A percentile compares a stretch with the other conserved stretches of the same genome.
Conservation (phyloP, 2,113 vertebrate genomes). For the Pseudorectes ferrugineus region DNA sequence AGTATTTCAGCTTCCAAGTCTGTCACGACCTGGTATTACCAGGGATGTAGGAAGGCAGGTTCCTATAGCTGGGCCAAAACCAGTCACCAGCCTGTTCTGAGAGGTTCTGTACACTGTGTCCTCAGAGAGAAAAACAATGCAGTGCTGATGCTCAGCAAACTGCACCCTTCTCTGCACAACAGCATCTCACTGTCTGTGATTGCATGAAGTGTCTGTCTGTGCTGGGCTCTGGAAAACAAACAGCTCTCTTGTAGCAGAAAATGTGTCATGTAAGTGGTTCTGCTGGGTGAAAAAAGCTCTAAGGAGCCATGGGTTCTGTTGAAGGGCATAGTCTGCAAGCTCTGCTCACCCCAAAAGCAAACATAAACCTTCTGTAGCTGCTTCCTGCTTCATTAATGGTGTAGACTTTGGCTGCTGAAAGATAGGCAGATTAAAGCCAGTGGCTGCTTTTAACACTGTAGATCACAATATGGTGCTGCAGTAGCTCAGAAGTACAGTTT, state of each 20-base stretch:
- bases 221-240: not conserved
- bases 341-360: slow-evolving; percentile 7
- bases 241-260: not conserved
- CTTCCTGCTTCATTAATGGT: not conserved
- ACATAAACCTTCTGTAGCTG: not conserved
- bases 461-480: not conserved
- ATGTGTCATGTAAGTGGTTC: not conserved
- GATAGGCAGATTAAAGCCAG: not conserved
- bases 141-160: not conserved
- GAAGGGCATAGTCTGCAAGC: not conserved
- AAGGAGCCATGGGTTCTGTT: not conserved
- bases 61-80: not conserved
- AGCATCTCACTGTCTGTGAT: not conserved
- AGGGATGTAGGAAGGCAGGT: not conserved
- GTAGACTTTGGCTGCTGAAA: slow-evolving; percentile 14
- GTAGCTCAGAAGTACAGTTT: not conserved
- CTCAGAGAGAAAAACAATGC: not conserved
- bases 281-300: not conserved
- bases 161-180: not conserved
- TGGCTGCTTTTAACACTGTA: not conserved
- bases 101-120: not conserved
- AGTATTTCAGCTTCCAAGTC: not conserved
- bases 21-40: not conserved
- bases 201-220: not conserved
- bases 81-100: not conserved